Evolutionary conservation across 2,797 vertebrate genomes (phyloP).

Genomic region (Loris lydekkerianus): DNA sequence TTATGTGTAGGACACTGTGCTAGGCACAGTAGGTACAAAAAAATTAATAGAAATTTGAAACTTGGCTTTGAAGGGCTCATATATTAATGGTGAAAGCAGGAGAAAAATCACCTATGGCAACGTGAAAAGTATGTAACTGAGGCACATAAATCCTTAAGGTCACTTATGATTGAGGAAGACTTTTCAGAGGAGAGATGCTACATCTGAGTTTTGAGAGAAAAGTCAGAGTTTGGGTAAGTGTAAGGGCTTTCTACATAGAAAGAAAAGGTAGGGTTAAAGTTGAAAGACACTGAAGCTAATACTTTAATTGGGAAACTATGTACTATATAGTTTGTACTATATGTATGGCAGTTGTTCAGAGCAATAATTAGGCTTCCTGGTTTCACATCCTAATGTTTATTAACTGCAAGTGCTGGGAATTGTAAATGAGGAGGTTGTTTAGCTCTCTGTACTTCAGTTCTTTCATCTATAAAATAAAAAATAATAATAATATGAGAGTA

Average conservation of each 20-base stretch:
- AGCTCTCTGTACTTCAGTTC: background rate
- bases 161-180: background rate
- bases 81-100: background rate
- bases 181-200: background rate
- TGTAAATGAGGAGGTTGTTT: background rate
- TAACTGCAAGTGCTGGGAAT: background rate
- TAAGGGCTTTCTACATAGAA: background rate
- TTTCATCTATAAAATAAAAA: background rate
- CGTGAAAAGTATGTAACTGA: background rate
- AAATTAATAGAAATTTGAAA: constrained; percentile 47
- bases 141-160: background rate
- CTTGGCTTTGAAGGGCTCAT: background rate
- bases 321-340: too few relatives aligned
- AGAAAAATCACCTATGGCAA: background rate
- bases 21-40: background rate
- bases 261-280: background rate
- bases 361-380: background rate
- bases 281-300: background rate
- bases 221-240: background rate
- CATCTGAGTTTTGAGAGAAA: background rate
- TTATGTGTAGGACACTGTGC: background rate
- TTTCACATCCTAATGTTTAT: background rate
- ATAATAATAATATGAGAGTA: background rate
- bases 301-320: background rate
- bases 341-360: background rate